Conservation (phyloP, 1,140 invertebrate genomes). For the Drosophila lacteicornis region DNA sequence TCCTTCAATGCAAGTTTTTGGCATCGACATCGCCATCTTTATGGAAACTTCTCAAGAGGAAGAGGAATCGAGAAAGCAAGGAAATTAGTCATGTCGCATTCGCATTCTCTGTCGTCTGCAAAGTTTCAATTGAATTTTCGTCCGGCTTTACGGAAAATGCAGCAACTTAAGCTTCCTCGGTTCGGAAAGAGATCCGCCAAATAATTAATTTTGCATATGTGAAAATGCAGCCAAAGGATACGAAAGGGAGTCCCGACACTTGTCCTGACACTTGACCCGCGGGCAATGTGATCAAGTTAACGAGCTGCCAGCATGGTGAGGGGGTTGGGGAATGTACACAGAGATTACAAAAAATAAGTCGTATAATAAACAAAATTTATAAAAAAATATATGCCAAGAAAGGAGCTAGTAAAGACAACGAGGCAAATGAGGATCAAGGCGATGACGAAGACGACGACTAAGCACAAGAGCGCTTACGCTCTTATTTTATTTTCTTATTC, state of each 20-base stretch:
- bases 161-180: conserved; percentile 27
- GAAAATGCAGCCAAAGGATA: conserved; percentile 29
- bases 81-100: conserved; percentile 62
- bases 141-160: conserved; percentile 29
- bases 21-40: conserved; percentile 36
- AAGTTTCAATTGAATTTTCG: conserved; percentile 64
- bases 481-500: background rate
- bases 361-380: too few species aligned
- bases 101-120: conserved; percentile 64
- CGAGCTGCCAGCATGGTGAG: background rate
- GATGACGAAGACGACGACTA: too few species aligned
- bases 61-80: conserved; percentile 25
- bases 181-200: conserved; percentile 20
- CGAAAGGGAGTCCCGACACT: conserved; percentile 27
- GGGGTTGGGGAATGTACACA: conserved; percentile 1
- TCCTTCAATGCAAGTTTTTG: conserved; percentile 59
- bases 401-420: too few species aligned
- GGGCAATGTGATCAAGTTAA: conserved; percentile 42
- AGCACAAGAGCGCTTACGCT: too few species aligned
- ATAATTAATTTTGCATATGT: conserved; percentile 57
- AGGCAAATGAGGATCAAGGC: too few species aligned
- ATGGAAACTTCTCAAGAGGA: conserved; percentile 43
- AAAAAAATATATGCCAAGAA: too few species aligned
- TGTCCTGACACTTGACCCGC: conserved; percentile 36
- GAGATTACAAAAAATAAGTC: background rate